Evolutionary conservation across 2,113 vertebrate genomes (phyloP), one percentile per base, ranked within the genome.

Genomic region (Sceloporus tristichus): DNA sequence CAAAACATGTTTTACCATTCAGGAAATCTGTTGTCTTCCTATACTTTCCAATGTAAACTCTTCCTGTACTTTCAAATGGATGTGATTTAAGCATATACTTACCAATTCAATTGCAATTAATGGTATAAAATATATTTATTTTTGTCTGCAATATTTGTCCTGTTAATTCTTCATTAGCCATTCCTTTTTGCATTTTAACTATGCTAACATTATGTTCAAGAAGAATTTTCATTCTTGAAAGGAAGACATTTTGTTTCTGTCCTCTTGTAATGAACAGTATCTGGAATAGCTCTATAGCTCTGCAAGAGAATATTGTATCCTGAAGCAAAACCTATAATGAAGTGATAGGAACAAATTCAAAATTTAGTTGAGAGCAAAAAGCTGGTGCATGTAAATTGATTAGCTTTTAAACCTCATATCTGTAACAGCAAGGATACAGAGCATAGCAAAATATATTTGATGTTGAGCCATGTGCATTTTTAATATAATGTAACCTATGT

Each of bases 361-460:
- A 56, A 27, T 56, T 21, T 21, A 86, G 27, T 71, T 83, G 34
- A 70, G 48, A 75, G 83, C 48, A 53, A 68, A 76, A 80, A 34
- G 40, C 54, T 76, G 71, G 27, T 59, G 23, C 34, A 56, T 73
- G 6, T 75, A 62, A 73, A 71, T 56, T n/a, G n/a, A 70, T 86
- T 86, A 34, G 48, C 42, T 79, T 38, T 79, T 42, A 86, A 86
- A 86, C 29, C 76, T 84, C 82, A 70, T 19, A 79, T 70, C 42
- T 18, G 34, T 48, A 70, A 85, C 14, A 53, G 29, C 11, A 71
- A 86, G 62, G 11, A 86, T 16, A 70, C 34, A 56, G 76, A 86
- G 53, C 19, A 70, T 38, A 70, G 3, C 66, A 38, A 70, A 48
- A 59, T 80, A 81, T 73, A 87, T 80, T 73, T 18, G 16, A 80